A percentile compares a stretch with the other conserved stretches of the same genome.
phyloP scores from a whole-genome alignment of 2,797 vertebrate species.

The Xiphophorus birchmanni region DNA sequence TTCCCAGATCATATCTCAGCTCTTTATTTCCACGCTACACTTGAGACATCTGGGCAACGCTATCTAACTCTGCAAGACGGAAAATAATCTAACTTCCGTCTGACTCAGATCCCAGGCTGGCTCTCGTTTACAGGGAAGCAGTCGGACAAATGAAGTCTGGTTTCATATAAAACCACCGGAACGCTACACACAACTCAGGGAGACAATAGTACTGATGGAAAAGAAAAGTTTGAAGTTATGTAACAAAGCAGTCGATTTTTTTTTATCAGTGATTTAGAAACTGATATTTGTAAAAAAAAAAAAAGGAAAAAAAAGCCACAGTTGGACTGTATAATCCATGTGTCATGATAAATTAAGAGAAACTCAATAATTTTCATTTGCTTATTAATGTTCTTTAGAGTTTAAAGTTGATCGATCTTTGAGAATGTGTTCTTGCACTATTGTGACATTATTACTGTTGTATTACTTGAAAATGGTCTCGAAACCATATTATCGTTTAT shows the following conservation, averaged over 20 bases:
- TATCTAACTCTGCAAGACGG: neutral
- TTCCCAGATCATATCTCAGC: conserved; percentile 2
- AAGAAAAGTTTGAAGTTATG: neutral
- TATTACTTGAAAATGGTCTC: no score
- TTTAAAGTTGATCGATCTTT: no score
- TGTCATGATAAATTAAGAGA: neutral
- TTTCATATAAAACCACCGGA: neutral
- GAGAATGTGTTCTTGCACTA: no score
- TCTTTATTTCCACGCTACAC: neutral
- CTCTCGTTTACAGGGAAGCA: neutral
- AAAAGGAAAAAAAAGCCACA: neutral
- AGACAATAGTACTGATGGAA: neutral
- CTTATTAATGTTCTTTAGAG: no score
- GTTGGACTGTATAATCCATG: neutral
- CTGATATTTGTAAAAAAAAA: neutral
- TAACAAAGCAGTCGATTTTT: neutral
- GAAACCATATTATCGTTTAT: no score
- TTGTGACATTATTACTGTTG: no score
- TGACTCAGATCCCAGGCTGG: conserved; percentile 9
- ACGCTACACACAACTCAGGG: neutral
- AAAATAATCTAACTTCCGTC: conserved; percentile 1
- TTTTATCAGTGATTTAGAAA: neutral
- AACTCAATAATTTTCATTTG: no score
- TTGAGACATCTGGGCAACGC: conserved; percentile 1
- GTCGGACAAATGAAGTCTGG: neutral